These are phyloP conservation scores for Dendronephthya gigantea DNA, from an alignment of 64 coral and sea anemone genomes.

Conservation along the genomic window DNA sequence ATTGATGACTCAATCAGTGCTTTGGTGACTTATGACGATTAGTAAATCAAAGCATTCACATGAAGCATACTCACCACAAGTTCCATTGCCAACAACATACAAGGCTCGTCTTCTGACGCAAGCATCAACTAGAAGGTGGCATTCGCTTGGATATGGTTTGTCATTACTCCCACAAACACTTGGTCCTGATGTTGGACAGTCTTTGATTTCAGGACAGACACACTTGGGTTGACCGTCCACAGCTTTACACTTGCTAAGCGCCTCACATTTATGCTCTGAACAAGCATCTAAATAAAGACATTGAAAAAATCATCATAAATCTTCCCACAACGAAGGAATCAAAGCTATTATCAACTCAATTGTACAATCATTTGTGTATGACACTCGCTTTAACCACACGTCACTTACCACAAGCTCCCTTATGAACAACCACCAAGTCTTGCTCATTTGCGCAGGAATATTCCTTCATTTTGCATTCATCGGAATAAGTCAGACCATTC, in stretches of 20 bases:
- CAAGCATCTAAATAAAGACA: conserved; percentile 18
- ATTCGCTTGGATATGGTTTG: conserved; percentile 27
- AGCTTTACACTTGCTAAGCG: background rate
- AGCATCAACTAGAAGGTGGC: conserved; percentile 29
- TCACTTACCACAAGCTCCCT: conserved; percentile 31
- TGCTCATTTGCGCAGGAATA: background rate
- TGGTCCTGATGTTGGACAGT: background rate
- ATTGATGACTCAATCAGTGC: too few species aligned
- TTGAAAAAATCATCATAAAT: too few species aligned
- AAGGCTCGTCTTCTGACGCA: conserved; percentile 20
- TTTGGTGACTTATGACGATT: too few species aligned
- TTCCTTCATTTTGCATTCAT: conserved; percentile 38
- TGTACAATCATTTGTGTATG: too few species aligned
- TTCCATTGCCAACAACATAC: conserved; percentile 36
- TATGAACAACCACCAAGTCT: conserved; percentile 22
- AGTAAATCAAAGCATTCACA: too few species aligned
- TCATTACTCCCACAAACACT: conserved; percentile 37
- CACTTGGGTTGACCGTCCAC: conserved; percentile 27
- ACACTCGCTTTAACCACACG: too few species aligned
- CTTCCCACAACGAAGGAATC: background rate
- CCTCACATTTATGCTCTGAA: background rate
- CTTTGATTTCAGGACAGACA: conserved; percentile 8
- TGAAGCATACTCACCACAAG: conserved; percentile 42
- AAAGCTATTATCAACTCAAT: background rate
- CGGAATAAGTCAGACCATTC: conserved; percentile 31